Conservation (phyloP, 2,113 vertebrate species). For the Dromas ardeola region DNA sequence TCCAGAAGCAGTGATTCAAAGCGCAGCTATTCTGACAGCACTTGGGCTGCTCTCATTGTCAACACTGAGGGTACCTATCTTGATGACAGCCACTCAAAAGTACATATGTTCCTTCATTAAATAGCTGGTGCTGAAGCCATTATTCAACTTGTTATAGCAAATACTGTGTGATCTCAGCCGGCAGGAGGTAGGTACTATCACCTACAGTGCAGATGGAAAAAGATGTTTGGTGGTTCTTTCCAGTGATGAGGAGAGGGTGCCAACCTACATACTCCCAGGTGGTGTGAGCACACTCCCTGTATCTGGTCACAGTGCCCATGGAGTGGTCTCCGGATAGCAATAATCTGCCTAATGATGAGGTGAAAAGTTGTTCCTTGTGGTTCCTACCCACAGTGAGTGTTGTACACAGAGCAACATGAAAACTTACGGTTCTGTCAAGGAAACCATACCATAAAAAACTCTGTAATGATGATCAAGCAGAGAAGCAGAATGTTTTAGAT, state of each 20-base stretch:
- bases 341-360: not conserved
- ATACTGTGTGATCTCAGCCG: not conserved
- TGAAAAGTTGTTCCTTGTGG: not conserved
- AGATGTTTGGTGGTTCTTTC: not conserved
- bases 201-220: not conserved
- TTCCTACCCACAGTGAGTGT: not conserved
- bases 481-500: not conserved
- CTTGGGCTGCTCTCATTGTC: not conserved
- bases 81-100: not conserved
- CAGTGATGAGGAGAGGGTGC: not conserved
- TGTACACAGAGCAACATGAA: not conserved
- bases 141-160: not conserved
- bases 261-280: not conserved
- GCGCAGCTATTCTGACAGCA: not conserved
- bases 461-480: not conserved
- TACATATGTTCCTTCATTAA: not conserved
- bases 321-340: not conserved
- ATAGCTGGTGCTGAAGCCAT: not conserved
- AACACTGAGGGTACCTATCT: not conserved
- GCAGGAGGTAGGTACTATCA: not conserved
- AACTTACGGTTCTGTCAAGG: not conserved
- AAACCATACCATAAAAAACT: accelerated
- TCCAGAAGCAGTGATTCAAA: not conserved
- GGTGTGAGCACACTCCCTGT: not conserved
- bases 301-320: not conserved